Percentiles rank a stretch among this genome's conserved stretches.
phyloP scores from a whole-genome alignment of 1,140 invertebrate genomes.

The Caenorhabditis latens region DNA sequence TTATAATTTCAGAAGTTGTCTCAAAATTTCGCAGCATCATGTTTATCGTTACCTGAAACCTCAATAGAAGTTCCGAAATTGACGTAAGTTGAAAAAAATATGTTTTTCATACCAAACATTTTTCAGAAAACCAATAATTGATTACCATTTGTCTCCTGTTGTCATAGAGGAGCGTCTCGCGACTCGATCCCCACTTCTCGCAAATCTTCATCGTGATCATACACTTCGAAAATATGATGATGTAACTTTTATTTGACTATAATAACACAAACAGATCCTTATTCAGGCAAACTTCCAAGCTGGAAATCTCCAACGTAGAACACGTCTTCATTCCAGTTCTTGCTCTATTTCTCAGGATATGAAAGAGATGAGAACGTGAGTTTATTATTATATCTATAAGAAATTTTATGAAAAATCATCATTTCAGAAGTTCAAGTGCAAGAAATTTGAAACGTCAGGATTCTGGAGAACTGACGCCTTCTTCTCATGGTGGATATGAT shows the following conservation, averaged over 20 bases:
- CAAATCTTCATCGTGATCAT: slow-evolving; percentile 58
- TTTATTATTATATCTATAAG: neutral
- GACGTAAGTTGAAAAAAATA: neutral
- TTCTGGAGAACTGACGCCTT: slow-evolving; percentile 2
- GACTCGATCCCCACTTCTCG: slow-evolving; percentile 36
- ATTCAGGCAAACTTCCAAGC: slow-evolving; percentile 36
- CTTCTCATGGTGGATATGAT: slow-evolving; percentile 27
- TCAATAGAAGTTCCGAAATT: neutral
- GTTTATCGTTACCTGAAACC: slow-evolving; percentile 58
- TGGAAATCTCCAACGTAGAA: slow-evolving; percentile 52
- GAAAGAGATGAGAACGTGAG: slow-evolving; percentile 60
- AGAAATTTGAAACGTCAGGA: slow-evolving; percentile 23
- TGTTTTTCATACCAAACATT: neutral
- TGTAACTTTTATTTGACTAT: neutral
- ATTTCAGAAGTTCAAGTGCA: slow-evolving; percentile 6
- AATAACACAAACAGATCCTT: neutral
- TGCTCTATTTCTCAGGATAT: slow-evolving; percentile 63
- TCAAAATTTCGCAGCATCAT: slow-evolving; percentile 35
- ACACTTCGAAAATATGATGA: slow-evolving; percentile 64
- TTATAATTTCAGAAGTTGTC: slow-evolving; percentile 7
- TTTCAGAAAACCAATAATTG: slow-evolving; percentile 4
- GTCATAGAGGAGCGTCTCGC: slow-evolving; percentile 41
- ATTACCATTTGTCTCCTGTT: slow-evolving; percentile 49
- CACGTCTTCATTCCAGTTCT: slow-evolving; percentile 60
- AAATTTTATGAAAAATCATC: neutral